Percentiles rank a stretch among this genome's conserved stretches.
Conservation (phyloP, 2,888 invertebrate genomes). For the Metellina segmentata region DNA sequence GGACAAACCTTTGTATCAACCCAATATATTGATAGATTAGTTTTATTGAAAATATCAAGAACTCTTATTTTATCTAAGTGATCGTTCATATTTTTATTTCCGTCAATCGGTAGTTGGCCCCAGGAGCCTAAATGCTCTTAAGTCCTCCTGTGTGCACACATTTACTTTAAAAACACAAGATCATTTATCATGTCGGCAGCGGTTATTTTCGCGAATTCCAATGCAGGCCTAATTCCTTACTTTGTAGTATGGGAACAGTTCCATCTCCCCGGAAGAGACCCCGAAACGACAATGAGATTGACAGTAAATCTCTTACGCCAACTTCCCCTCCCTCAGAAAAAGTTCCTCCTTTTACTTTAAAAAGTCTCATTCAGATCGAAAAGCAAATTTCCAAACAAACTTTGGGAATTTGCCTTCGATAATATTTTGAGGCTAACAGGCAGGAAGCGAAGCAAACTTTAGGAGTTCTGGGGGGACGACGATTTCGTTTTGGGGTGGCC, state of each 20-base stretch:
- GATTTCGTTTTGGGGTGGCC: slow-evolving; percentile 23
- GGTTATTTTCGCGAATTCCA: no score
- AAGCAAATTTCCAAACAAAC: slow-evolving; percentile 74
- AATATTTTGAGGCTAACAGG: slow-evolving; percentile 68
- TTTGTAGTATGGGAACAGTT: background rate
- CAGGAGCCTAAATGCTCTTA: background rate
- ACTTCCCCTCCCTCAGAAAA: slow-evolving; percentile 54
- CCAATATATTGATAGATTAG: no score
- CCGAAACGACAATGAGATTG: slow-evolving; percentile 47
- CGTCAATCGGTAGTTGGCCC: no score
- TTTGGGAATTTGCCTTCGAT: slow-evolving; percentile 67
- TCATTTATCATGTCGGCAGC: no score
- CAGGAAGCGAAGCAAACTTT: slow-evolving; percentile 64
- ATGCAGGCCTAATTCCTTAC: slow-evolving; percentile 16
- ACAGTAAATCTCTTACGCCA: slow-evolving; percentile 68
- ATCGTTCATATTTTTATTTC: no score
- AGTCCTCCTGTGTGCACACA: slow-evolving; percentile 5
- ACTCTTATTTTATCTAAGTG: no score
- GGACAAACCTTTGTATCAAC: no score
- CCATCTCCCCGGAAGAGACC: slow-evolving; percentile 30
- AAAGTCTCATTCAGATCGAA: slow-evolving; percentile 69
- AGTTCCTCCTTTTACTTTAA: slow-evolving; percentile 39
- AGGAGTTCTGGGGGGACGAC: slow-evolving; percentile 51
- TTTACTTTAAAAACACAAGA: slow-evolving; percentile 8
- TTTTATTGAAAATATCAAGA: no score